A percentile compares a stretch with the other conserved stretches of the same genome.
Evolutionary conservation across 2,797 vertebrate species (phyloP).

Genomic region (Yasuhikotakia modesta): DNA sequence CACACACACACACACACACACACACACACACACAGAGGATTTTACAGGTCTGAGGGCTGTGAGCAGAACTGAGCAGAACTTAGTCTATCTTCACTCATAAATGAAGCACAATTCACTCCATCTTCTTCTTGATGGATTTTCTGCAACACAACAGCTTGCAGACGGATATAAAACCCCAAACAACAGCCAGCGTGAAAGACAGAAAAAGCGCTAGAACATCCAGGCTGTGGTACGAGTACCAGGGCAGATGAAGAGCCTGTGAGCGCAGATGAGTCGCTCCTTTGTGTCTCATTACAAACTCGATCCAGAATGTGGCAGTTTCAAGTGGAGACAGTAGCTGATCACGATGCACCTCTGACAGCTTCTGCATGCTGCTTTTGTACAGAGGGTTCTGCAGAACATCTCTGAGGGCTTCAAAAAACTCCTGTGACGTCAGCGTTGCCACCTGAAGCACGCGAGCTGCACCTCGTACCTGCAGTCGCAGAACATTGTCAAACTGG

Average conservation of each 20-base stretch:
- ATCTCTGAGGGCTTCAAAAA: conserved; percentile 50
- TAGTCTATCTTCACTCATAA: background rate
- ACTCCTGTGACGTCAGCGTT: conserved; percentile 37
- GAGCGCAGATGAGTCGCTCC: conserved; percentile 54
- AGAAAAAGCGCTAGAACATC: conserved; percentile 47
- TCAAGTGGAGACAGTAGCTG: conserved; percentile 47
- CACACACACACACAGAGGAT: too few relatives aligned
- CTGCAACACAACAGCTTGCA: conserved; percentile 38
- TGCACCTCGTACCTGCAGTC: conserved; percentile 54
- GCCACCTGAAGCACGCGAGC: conserved; percentile 49
- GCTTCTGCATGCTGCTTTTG: conserved; percentile 41
- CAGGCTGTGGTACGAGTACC: conserved; percentile 55
- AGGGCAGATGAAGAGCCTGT: conserved; percentile 42
- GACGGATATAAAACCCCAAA: conserved; percentile 12
- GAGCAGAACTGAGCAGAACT: too few relatives aligned
- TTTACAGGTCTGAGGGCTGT: too few relatives aligned
- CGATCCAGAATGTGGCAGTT: conserved; percentile 58
- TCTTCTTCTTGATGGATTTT: conserved; percentile 28
- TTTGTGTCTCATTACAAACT: conserved; percentile 58
- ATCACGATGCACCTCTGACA: conserved; percentile 57
- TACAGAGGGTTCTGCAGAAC: conserved; percentile 51
- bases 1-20: too few relatives aligned
- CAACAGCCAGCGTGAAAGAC: background rate
- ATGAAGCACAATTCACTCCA: conserved; percentile 23
- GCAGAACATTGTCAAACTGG: conserved; percentile 62